These are phyloP conservation scores for Rhinopomastus cyanomelas DNA, from an alignment of 2,113 vertebrate species.

Conservation along the genomic window DNA sequence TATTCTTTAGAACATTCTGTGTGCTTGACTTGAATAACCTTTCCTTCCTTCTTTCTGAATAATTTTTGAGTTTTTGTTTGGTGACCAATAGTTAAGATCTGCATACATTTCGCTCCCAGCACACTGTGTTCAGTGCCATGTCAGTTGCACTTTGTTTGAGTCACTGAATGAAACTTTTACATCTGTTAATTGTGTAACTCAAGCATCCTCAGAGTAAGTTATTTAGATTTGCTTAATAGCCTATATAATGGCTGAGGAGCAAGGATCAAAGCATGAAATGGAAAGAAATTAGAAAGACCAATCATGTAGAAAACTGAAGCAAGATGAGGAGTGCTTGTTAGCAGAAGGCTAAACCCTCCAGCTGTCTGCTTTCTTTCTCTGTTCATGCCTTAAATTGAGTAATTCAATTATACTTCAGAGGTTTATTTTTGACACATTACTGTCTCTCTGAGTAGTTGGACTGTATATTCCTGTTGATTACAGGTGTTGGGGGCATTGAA, in stretches of 20 bases:
- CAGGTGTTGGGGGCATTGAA: constrained; percentile 97
- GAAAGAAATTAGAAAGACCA: not conserved
- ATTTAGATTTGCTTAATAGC: not conserved
- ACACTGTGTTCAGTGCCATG: not conserved
- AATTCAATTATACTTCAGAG: not conserved
- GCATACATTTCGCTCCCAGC: not conserved
- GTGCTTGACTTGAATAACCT: not conserved
- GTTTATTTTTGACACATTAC: not conserved
- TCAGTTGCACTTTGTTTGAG: not conserved
- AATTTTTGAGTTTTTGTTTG: not conserved
- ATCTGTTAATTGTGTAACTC: not conserved
- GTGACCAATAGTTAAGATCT: not conserved
- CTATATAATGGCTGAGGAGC: not conserved
- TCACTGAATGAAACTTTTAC: not conserved
- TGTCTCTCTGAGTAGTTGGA: not conserved
- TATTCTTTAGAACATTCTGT: not conserved
- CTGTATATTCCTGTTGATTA: not conserved
- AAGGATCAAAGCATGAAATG: not conserved
- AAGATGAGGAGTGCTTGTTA: not conserved
- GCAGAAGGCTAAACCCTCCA: not conserved
- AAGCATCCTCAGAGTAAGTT: not conserved
- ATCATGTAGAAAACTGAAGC: not conserved
- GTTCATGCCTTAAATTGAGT: not conserved
- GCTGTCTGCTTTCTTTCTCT: not conserved
- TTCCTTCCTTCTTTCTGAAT: not conserved